phyloP scores from a whole-genome alignment of 2,113 vertebrate species.

The Mesembrinibis cayennensis region DNA sequence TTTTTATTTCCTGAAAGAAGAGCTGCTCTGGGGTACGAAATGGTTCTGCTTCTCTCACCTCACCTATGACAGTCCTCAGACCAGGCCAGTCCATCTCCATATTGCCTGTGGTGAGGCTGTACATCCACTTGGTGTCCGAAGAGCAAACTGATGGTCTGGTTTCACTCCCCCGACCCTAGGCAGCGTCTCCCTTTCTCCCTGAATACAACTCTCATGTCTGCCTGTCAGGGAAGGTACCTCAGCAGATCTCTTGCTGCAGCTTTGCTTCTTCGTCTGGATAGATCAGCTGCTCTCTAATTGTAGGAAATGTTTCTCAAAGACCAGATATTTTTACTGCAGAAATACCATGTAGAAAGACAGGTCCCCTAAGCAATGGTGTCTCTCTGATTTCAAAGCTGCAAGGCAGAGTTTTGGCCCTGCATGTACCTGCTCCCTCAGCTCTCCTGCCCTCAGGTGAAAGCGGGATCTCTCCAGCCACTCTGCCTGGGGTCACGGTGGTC shows the following conservation, averaged over 20 bases:
- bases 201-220: not conserved
- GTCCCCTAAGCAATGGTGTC: no score
- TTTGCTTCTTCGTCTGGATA: not conserved
- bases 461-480: accelerated
- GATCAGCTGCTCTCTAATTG: not conserved
- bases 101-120: not conserved
- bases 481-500: no score
- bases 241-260: not conserved
- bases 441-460: not conserved
- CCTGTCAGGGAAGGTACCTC: not conserved
- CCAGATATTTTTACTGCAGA: not conserved
- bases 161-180: not conserved
- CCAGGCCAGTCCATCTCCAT: accelerated
- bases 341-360: not conserved
- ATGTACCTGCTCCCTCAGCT: not conserved
- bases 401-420: not conserved
- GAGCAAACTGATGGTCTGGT: not conserved
- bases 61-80: not conserved
- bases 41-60: not conserved
- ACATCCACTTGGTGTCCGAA: constrained; percentile 39
- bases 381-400: not conserved
- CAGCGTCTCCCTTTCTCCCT: not conserved
- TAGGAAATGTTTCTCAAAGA: not conserved
- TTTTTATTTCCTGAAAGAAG: not conserved
- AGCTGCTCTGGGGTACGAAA: not conserved